phyloP scores from a whole-genome alignment of 2,113 vertebrate genomes.

The Entomyzon cyanotis region DNA sequence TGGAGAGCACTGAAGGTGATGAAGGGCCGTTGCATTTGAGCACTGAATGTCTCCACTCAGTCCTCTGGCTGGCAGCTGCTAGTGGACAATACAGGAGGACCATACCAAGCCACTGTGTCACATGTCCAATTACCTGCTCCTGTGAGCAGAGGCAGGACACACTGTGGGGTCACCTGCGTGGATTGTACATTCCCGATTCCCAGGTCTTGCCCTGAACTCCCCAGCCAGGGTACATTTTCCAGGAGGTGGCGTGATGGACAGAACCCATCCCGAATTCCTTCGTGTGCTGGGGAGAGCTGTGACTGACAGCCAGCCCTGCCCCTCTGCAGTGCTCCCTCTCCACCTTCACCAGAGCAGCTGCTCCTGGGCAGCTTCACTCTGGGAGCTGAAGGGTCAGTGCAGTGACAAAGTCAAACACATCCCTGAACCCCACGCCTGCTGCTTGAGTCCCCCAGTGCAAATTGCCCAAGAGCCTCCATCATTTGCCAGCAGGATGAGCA shows the following conservation, averaged over 20 bases:
- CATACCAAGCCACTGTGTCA: background rate
- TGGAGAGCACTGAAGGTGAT: background rate
- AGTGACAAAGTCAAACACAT: background rate
- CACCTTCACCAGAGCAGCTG: background rate
- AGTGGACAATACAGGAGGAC: background rate
- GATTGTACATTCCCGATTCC: background rate
- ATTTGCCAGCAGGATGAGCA: background rate
- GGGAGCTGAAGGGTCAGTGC: background rate
- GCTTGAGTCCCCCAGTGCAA: background rate
- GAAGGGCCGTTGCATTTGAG: background rate
- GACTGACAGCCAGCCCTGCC: background rate
- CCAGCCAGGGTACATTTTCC: background rate
- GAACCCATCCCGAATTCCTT: background rate
- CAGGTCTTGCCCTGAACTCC: background rate
- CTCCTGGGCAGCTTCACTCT: fast-evolving
- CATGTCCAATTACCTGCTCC: background rate
- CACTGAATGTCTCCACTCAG: background rate
- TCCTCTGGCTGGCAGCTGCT: background rate
- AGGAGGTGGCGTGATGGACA: background rate
- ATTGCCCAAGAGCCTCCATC: background rate
- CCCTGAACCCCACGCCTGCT: fast-evolving
- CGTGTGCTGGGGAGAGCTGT: background rate
- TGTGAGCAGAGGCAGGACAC: background rate
- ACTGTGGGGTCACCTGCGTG: fast-evolving
- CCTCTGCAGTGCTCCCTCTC: background rate